phyloP scores from a whole-genome alignment of 2,888 invertebrate genomes.

The Lasioglossum villosulum region DNA sequence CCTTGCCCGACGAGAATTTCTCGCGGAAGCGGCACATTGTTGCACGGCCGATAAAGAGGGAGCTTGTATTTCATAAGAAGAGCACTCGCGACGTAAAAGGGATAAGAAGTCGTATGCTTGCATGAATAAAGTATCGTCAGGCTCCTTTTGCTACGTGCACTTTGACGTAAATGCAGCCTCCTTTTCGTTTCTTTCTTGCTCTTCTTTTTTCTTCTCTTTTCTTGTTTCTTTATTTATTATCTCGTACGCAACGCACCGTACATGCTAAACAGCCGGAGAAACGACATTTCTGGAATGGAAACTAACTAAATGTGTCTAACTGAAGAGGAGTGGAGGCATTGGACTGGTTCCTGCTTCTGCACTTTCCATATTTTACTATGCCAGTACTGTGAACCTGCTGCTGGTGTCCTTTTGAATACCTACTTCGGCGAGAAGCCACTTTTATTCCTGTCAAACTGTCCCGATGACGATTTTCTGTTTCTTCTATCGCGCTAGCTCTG shows the following conservation, averaged over 20 bases:
- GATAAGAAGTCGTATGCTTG: constrained; percentile 50
- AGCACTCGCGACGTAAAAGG: constrained; percentile 45
- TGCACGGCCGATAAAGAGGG: constrained; percentile 22
- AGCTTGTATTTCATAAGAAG: constrained; percentile 32
- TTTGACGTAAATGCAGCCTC: constrained; percentile 45
- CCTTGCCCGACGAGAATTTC: neutral
- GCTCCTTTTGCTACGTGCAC: constrained; percentile 37
- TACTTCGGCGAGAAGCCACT: neutral
- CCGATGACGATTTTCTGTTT: neutral
- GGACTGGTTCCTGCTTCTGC: neutral
- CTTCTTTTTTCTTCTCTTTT: neutral
- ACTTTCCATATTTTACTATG: constrained; percentile 4
- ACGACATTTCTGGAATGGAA: constrained; percentile 19
- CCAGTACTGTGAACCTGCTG: neutral
- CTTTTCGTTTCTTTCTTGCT: neutral
- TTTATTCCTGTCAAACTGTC: neutral
- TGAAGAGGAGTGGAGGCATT: constrained; percentile 13
- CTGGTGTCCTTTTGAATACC: neutral
- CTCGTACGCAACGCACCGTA: constrained; percentile 23
- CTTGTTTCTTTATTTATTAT: constrained; percentile 14
- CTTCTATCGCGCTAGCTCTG: neutral
- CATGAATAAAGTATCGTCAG: constrained; percentile 54
- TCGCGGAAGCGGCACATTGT: constrained; percentile 30
- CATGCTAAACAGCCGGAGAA: constrained; percentile 41
- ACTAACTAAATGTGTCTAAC: constrained; percentile 23